phyloP scores from a whole-genome alignment of 2,888 invertebrate genomes.

The Xanthia togata region DNA sequence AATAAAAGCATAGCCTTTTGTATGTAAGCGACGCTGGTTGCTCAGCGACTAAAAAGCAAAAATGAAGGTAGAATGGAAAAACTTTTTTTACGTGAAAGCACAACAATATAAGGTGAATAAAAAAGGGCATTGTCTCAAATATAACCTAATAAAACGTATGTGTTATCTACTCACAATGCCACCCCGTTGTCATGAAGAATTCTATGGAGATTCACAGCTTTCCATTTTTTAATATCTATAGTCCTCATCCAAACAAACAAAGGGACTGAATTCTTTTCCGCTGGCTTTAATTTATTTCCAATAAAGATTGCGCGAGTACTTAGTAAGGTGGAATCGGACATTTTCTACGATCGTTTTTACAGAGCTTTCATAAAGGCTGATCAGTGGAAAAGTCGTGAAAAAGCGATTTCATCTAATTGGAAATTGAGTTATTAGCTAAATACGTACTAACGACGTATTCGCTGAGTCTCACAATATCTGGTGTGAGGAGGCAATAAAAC shows the following conservation, averaged over 20 bases:
- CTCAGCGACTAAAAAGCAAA: conserved; percentile 55
- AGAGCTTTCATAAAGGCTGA: conserved; percentile 76
- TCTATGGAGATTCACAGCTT: conserved; percentile 56
- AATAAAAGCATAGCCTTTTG: conserved; percentile 48
- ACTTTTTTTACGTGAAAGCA: conserved; percentile 62
- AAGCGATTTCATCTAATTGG: conserved; percentile 78
- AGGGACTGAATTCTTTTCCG: conserved; percentile 72
- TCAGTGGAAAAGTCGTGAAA: conserved; percentile 75
- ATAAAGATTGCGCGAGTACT: conserved; percentile 74
- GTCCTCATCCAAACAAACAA: conserved; percentile 64
- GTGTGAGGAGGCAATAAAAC: conserved; percentile 57
- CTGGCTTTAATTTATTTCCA: conserved; percentile 78
- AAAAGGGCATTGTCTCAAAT: conserved; percentile 64
- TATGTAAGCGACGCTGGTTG: conserved; percentile 52
- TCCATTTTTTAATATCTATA: conserved; percentile 64
- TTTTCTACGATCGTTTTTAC: conserved; percentile 70
- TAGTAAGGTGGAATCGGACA: conserved; percentile 61
- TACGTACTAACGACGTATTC: conserved; percentile 63
- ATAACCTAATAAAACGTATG: conserved; percentile 65
- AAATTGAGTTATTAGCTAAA: conserved; percentile 75
- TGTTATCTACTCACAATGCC: conserved; percentile 47
- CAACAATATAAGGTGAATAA: conserved; percentile 61
- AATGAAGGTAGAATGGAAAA: conserved; percentile 61
- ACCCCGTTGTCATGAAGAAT: conserved; percentile 50
- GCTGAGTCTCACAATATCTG: conserved; percentile 62